Evolutionary conservation across 2,113 vertebrate genomes (phyloP), one percentile per base, ranked within the genome.

Genomic region (Vanacampus margaritifer): DNA sequence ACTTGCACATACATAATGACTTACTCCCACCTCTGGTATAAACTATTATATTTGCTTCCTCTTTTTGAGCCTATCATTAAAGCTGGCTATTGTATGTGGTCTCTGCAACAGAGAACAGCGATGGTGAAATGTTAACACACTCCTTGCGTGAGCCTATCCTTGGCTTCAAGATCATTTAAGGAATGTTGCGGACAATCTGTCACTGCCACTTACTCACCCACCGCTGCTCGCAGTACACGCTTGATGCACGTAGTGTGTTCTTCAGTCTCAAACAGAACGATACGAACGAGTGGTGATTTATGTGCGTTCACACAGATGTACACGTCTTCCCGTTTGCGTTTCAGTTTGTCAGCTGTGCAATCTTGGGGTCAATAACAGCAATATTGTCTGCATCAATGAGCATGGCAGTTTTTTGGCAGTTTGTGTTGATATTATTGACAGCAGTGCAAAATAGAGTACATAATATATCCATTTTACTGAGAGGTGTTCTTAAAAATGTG

Each of bases 171-270:
- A 73, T 82, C 75, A 79, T 80, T 82, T 69, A 41, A 63, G 72
- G 16, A 68, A 79, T 73, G 53, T 28, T n/a, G 17, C 43, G 53
- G 39, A 48, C 59, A 51, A 67, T 84, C 58, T 65, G 75, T 82
- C 77, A 82, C 64, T 73, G 73, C 76, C 65, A n/a, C 69, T 86
- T 74, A 73, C 64, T 76, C 71, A 75, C 58, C 51, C 24, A 1
- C 60, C 56, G 3, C 13, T 48, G 68, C 65, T 21, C 17, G 14
- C 64, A 17, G 65, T n/a, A 13, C 65, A 59, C 41, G 12, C 64
- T 35, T 62, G 68, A 61, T 19, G 57, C 37, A 53, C 64, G 24
- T n/a, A 3, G 48, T 56, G 24, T 0, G 41, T 45, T 43, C n/a
- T 3, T n/a, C 17, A 4, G 58, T 46, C 41, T 56, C 8, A 14